Base-by-base conservation (phyloP, 1,140 invertebrate genomes). In the Glossosoma conforme region DNA sequence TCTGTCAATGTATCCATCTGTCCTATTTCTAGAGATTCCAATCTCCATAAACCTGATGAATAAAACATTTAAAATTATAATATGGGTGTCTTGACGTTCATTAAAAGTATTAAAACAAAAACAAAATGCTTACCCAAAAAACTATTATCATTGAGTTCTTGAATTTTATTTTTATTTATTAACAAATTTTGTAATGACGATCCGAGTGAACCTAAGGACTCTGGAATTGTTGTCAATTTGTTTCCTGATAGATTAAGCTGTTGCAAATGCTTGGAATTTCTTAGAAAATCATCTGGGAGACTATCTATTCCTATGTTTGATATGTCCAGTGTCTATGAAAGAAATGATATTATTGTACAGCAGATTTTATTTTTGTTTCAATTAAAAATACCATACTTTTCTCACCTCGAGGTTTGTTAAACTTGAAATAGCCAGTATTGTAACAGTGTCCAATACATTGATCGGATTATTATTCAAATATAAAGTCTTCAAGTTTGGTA, bases 381-480 rank as follows among this genome's bases (percentile, higher is more conserved):
- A 30, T 8, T 5, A 36, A 36, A 51, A 36, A 22, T 44, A 18
- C 24, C 4, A 30, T 17, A 40, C 9, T 13, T 18, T 28, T 9
- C 51, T 66, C 68, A 76, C 77, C 71, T 85, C 75, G 22, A 89
- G 69, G 37, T 77, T 67, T 13, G 62, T 61, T 22, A 86, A 66
- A 21, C 72, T 75, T 1, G 70, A 71, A 21, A 91, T 54, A 2
- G 86, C 80, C 1, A 77, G 60, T 2, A 74, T 63, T 0, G 82
- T 85, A 9, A 75, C 68, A 14, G 67, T 64, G 63, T 85, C 84
- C 24, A 89, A 62, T 15, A 78, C 68, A 30, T 66, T 68, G 2
- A 91, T 76, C 1, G 78, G 77, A 64, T 91, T 91, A 28, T 80
- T 77, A 59, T 79, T 79, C 5, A 91, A 63, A 58, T 80, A 79